Evolutionary conservation across 2,888 invertebrate species (phyloP), one percentile per base, ranked within the genome.

Genomic region (Trichopria drosophilae): DNA sequence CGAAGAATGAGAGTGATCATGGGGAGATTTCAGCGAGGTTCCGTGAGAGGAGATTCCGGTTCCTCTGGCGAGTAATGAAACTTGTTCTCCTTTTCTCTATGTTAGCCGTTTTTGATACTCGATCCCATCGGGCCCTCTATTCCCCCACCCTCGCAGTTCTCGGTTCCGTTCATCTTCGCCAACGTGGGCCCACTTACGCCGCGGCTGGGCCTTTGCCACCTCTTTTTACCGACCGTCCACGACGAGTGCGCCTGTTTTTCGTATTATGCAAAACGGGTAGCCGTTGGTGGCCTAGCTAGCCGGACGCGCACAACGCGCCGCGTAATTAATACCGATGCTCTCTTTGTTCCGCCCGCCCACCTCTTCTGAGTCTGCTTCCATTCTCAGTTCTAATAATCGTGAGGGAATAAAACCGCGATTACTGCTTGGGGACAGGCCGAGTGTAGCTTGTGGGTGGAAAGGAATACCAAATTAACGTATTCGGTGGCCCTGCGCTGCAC

Each of bases 251-350:
- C 61, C 65, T 60, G 64, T 52, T 44, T 34, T 43, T 44, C 51
- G 60, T 66, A 69, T 70, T 70, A 70, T 70, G 69, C 69, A 69
- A 69, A 70, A 62, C 64, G 63, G 50, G 58, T 60, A 60, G 67
- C 64, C 64, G 68, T 69, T 67, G 69, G 69, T 70, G 59, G 62
- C 60, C 60, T 53, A 55, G 58, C 59, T 46, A 51, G 35, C 48
- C 58, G 60, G 59, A 56, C 63, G 58, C 65, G 61, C 62, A 58
- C 58, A 65, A 60, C 65, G 65, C 64, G 39, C 39, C 43, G 48
- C 54, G 60, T 59, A 60, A 59, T 60, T 59, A 60, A 60, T 57
- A 59, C 60, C 37, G 48, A 51, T 46, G 40, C 45, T 45, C 53
- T 55, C 53, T n/a, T n/a, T n/a, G n/a, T n/a, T n/a, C n/a, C n/a